These are phyloP conservation scores for Falco punctatus DNA, from an alignment of 2,113 vertebrate genomes.

Conservation along the genomic window DNA sequence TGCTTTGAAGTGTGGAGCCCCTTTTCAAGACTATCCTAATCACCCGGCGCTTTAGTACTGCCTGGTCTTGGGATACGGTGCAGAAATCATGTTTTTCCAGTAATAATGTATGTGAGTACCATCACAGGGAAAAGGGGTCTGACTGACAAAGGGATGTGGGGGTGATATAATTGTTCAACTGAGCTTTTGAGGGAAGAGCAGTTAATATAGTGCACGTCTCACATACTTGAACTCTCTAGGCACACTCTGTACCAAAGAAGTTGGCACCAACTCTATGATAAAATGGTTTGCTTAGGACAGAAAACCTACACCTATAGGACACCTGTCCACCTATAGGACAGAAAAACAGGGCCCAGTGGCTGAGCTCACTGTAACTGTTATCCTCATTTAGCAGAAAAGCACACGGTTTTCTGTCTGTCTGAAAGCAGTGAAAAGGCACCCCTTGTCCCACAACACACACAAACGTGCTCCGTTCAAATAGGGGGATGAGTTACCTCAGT, in stretches of 20 bases:
- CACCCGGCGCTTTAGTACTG: neutral
- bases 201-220: neutral
- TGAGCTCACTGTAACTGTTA: neutral
- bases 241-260: neutral
- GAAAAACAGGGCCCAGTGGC: neutral
- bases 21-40: neutral
- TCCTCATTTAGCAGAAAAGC: neutral
- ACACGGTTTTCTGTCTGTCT: neutral
- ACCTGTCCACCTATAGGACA: neutral
- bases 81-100: neutral
- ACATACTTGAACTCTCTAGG: neutral
- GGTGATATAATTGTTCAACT: neutral
- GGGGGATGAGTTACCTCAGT: neutral
- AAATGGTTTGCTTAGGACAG: neutral
- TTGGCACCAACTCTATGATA: neutral
- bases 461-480: fast-evolving
- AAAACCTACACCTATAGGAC: neutral
- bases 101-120: neutral
- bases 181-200: neutral
- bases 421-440: neutral
- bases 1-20: neutral
- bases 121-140: neutral
- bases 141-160: neutral
- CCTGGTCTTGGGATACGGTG: neutral
- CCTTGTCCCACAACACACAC: neutral